Conservation (phyloP, 2,797 vertebrate genomes). For the Steatocranus sp. region DNA sequence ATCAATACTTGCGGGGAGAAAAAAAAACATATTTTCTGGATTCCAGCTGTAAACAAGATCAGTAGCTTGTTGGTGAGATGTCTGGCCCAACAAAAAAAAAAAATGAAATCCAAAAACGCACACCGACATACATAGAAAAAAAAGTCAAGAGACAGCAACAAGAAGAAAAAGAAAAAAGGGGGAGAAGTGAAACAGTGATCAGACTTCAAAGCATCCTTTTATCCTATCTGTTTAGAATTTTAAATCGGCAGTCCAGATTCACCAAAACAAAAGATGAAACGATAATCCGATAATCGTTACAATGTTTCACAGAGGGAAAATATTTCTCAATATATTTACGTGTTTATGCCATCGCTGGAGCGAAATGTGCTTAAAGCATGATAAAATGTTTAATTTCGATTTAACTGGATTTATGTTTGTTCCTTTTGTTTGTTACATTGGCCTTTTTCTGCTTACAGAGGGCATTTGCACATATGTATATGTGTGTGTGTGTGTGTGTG, state of each 20-base stretch:
- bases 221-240: constrained; percentile 71
- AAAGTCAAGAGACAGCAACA: constrained; percentile 2
- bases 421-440: constrained; percentile 45
- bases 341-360: constrained; percentile 53
- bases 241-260: constrained; percentile 57
- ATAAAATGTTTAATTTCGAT: constrained; percentile 66
- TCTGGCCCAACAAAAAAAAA: constrained; percentile 9
- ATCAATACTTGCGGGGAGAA: not conserved
- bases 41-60: constrained; percentile 12
- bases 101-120: constrained; percentile 1
- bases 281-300: constrained; percentile 70
- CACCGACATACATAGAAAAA: not conserved
- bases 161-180: not conserved
- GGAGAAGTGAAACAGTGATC: constrained; percentile 47
- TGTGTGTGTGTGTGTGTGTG: not conserved
- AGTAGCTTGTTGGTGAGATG: constrained; percentile 22
- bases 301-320: constrained; percentile 60
- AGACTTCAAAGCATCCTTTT: constrained; percentile 65
- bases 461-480: constrained; percentile 3
- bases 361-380: constrained; percentile 66
- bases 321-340: constrained; percentile 55
- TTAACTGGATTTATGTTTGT: constrained; percentile 50
- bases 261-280: constrained; percentile 73
- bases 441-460: constrained; percentile 10
- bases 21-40: not conserved